These are phyloP conservation scores for Temnothorax nylanderi DNA, from an alignment of 1,140 invertebrate genomes.

Conservation along the genomic window DNA sequence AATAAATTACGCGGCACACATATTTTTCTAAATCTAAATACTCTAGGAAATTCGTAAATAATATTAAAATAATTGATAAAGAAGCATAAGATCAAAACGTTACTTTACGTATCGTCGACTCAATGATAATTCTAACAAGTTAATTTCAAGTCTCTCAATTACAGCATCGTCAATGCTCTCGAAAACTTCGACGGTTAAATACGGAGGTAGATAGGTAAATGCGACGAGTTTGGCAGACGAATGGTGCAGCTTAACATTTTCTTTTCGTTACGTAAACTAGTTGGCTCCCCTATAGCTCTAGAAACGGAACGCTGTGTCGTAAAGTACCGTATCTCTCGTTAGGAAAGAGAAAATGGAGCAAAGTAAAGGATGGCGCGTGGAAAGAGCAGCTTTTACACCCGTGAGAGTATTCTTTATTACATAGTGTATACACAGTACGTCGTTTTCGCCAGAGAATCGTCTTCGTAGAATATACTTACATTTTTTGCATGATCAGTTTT, in stretches of 20 bases:
- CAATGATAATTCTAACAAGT: slow-evolving; percentile 23
- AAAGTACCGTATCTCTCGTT: slow-evolving; percentile 56
- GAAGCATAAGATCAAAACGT: not conserved
- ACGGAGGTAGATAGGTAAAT: slow-evolving; percentile 5
- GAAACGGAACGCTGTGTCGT: not conserved
- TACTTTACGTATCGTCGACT: not conserved
- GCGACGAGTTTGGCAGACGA: slow-evolving; percentile 55
- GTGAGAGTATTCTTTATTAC: slow-evolving; percentile 23
- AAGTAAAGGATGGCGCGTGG: slow-evolving; percentile 26
- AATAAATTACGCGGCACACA: not conserved
- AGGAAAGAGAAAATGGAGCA: slow-evolving; percentile 30
- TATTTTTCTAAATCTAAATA: not conserved
- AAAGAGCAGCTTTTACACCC: slow-evolving; percentile 44
- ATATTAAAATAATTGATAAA: not conserved
- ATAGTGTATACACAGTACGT: slow-evolving; percentile 24
- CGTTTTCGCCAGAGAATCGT: slow-evolving; percentile 43
- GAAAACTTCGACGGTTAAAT: slow-evolving; percentile 42
- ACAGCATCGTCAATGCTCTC: slow-evolving; percentile 33
- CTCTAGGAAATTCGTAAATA: not conserved
- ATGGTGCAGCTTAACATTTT: slow-evolving; percentile 55
- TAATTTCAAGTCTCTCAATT: slow-evolving; percentile 51
- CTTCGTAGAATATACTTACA: not conserved
- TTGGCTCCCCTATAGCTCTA: not conserved
- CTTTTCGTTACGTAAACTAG: slow-evolving; percentile 64
- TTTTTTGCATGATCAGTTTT: not conserved